These are phyloP conservation scores for Agonopterix subpropinquella DNA, from an alignment of 2,888 invertebrate genomes.

Conservation along the genomic window DNA sequence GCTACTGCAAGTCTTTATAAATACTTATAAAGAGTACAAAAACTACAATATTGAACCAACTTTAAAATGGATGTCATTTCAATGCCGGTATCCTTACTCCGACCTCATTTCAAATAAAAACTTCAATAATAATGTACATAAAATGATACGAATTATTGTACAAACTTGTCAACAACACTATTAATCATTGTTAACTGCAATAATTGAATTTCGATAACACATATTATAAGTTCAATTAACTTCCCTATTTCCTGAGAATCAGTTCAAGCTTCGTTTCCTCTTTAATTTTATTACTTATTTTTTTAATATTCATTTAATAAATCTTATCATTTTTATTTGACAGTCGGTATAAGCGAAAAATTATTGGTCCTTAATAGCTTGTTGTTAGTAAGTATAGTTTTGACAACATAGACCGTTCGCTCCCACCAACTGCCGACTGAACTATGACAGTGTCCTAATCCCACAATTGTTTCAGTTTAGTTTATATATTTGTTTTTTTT, in stretches of 20 bases:
- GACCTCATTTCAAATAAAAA: background rate
- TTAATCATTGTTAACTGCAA: constrained; percentile 9
- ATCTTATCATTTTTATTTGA: too few relatives aligned
- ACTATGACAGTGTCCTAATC: constrained; percentile 23
- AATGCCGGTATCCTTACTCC: background rate
- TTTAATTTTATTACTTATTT: background rate
- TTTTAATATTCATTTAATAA: too few relatives aligned
- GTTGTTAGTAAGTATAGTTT: constrained; percentile 4
- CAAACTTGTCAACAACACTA: constrained; percentile 4
- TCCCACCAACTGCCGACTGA: constrained; percentile 29
- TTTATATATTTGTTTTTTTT: too few relatives aligned
- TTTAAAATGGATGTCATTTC: background rate
- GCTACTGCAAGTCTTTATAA: too few relatives aligned
- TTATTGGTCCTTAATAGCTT: background rate
- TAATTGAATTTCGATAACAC: constrained; percentile 24
- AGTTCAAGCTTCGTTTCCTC: background rate
- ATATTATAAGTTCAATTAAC: background rate
- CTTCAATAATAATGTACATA: background rate
- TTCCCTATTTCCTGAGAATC: constrained; percentile 2
- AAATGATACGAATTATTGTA: background rate
- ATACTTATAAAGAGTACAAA: too few relatives aligned
- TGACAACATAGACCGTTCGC: constrained; percentile 27
- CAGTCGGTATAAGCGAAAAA: too few relatives aligned
- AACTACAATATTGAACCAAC: too few relatives aligned
- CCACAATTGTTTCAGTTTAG: constrained; percentile 38